Base-by-base conservation (phyloP, 2,888 invertebrate species). In the Ophonus ardosiacus region DNA sequence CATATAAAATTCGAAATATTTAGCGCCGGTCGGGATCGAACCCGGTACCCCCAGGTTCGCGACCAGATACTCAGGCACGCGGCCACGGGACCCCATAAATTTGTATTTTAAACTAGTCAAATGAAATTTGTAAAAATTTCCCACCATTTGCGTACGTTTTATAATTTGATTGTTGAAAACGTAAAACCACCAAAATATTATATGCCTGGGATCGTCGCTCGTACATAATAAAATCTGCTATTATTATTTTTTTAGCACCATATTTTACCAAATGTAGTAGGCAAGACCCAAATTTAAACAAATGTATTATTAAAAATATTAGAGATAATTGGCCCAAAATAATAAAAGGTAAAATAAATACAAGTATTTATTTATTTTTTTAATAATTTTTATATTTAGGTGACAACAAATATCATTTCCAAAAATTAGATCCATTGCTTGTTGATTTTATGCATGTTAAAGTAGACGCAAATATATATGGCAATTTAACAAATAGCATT, bases 201-300 rank as follows among this genome's bases (percentile, higher is more conserved):
- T n/a, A n/a, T n/a, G n/a, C n/a, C n/a, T n/a, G n/a, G n/a, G n/a
- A n/a, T n/a, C n/a, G n/a, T n/a, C n/a, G n/a, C n/a, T n/a, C n/a
- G n/a, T n/a, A n/a, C n/a, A n/a, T n/a, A n/a, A n/a, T n/a, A n/a
- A n/a, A n/a, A n/a, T n/a, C n/a, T n/a, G n/a, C n/a, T n/a, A n/a
- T n/a, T n/a, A n/a, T n/a, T n/a, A n/a, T 71, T 65, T 71, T 71
- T 40, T 1, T 17, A 71, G 71, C 71, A 0, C n/a, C 71, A 1
- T 71, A 71, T 71, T 71, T 71, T 71, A 15, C 38, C 3, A 71
- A 71, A 71, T 71, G 71, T n/a, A 71, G 17, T 17, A 71, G 38
- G 40, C 38, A 15, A 40, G 71, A 71, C 10, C 71, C 71, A 18
- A 40, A 71, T 15, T 40, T 71, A 17, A 71, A 71, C n/a, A 38